These are phyloP conservation scores for Troides oblongomaculatus DNA, from an alignment of 2,888 invertebrate genomes.

Conservation along the genomic window DNA sequence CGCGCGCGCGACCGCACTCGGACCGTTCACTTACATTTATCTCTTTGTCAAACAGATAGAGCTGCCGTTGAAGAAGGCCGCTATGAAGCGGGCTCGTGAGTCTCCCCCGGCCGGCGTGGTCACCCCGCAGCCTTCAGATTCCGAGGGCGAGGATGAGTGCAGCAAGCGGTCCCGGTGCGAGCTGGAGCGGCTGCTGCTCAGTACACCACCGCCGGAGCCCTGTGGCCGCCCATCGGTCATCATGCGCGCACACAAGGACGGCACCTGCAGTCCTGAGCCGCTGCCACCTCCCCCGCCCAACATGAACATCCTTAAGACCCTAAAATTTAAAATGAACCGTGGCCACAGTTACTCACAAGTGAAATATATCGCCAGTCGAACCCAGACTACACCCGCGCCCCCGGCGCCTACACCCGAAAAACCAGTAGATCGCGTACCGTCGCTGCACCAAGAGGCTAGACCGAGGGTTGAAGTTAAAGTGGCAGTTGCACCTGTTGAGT, in stretches of 20 bases:
- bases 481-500: conserved; percentile 38
- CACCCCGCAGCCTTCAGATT: conserved; percentile 93
- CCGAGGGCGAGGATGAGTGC: conserved; percentile 85
- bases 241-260: conserved; percentile 91
- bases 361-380: conserved; percentile 77
- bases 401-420: conserved; percentile 24
- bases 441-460: conserved; percentile 46
- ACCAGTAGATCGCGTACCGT: conserved; percentile 47
- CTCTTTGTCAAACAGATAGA: conserved; percentile 73
- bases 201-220: conserved; percentile 79
- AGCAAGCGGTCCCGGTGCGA: conserved; percentile 73
- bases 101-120: conserved; percentile 71
- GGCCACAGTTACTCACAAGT: conserved; percentile 82
- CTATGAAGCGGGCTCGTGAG: conserved; percentile 60
- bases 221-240: conserved; percentile 86
- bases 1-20: conserved; percentile 62
- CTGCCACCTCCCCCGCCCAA: conserved; percentile 56
- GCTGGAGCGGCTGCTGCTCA: conserved; percentile 75
- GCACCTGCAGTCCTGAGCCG: conserved; percentile 82
- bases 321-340: conserved; percentile 86
- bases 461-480: conserved; percentile 46
- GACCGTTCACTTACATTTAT: conserved; percentile 68
- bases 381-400: conserved; percentile 45
- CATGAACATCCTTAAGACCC: conserved; percentile 83
- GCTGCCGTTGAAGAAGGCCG: conserved; percentile 67